Percentiles rank a stretch among this genome's conserved stretches.
Evolutionary conservation across 2,888 invertebrate species (phyloP).

Genomic region (Athalia circularis): DNA sequence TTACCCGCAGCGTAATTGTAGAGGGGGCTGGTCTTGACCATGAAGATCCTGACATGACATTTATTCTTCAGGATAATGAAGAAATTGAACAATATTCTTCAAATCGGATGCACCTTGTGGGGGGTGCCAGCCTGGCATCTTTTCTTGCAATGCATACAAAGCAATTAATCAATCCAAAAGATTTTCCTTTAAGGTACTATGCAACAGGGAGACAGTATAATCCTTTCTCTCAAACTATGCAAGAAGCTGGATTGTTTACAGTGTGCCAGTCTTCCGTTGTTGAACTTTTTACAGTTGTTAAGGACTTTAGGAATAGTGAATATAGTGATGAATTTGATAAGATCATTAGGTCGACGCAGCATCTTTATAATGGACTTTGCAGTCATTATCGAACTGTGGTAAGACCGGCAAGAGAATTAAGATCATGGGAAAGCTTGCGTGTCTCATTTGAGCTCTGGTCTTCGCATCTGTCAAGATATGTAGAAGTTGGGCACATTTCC

Average conservation of each 20-base stretch:
- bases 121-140: constrained; percentile 83
- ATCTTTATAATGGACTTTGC: constrained; percentile 80
- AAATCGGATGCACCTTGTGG: constrained; percentile 83
- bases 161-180: constrained; percentile 78
- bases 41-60: constrained; percentile 76
- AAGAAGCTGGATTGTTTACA: constrained; percentile 78
- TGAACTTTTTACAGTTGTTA: constrained; percentile 79
- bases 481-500: constrained; percentile 86
- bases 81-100: constrained; percentile 76
- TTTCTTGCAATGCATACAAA: constrained; percentile 86
- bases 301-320: constrained; percentile 72
- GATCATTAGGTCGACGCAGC: constrained; percentile 75
- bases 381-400: constrained; percentile 82
- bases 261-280: constrained; percentile 83
- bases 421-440: constrained; percentile 81
- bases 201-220: constrained; percentile 83
- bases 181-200: constrained; percentile 83
- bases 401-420: constrained; percentile 79
- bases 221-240: constrained; percentile 72
- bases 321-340: constrained; percentile 77
- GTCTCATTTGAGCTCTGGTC: constrained; percentile 87
- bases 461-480: constrained; percentile 77
- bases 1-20: constrained; percentile 83
- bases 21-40: constrained; percentile 84
- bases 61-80: constrained; percentile 78